Base-by-base conservation (phyloP, 2,888 invertebrate genomes). In the Bugula neritina region DNA sequence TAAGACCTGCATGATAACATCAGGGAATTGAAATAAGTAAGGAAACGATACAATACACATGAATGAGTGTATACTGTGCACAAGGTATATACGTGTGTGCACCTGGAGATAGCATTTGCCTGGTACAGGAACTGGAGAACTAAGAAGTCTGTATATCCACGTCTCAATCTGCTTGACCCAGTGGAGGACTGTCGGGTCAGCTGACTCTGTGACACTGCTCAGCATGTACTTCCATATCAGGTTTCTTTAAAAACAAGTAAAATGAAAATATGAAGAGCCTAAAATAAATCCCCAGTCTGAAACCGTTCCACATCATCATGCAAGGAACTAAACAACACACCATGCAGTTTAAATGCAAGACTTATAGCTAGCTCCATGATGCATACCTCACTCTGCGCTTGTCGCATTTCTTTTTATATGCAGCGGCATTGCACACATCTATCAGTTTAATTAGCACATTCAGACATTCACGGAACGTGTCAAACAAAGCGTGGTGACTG, bases 401-500 rank as follows among this genome's bases (percentile, higher is more conserved):
- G 71, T 94, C 94, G 54, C 93, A 91, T 77, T 93, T 89, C 79
- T 91, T 89, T 27, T 93, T 78, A 75, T 82, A 80, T 29, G 82
- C 83, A 80, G 93, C 92, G 86, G 95, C 94, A 86, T 98, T 96
- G 86, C 97, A 97, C 73, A 96, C 94, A 86, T 98, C 97, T 79
- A 99, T 95, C 77, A 99, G 87, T 82, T 92, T 92, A 86, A 95
- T 93, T 80, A 99, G 88, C 79, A 96, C 91, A 86, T 92, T 93
- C 78, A 99, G 89, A 87, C 97, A 95, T 87, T 98, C 95, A 77
- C 99, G 92, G 87, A 99, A 99, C 80, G 93, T 94, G 75, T 97
- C 92, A 86, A 99, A 96, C 87, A 99, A 99, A 54, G 98, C 97
- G 87, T 99, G 98, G 88, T 99, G 99, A 75, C 97, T 97, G 73